phyloP scores from a whole-genome alignment of 2,888 invertebrate genomes.

The Adela reaumurella region DNA sequence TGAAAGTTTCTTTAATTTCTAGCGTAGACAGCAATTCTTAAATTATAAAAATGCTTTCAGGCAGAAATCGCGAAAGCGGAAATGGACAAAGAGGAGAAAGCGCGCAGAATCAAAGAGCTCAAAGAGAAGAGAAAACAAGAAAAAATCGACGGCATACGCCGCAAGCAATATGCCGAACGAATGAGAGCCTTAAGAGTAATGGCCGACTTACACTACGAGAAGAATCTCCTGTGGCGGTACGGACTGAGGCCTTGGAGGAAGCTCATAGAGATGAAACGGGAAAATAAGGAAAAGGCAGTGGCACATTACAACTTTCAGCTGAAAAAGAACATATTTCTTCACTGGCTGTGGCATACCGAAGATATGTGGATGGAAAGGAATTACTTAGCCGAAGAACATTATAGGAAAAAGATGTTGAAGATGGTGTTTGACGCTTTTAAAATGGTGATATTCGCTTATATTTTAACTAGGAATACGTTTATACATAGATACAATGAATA shows the following conservation, averaged over 20 bases:
- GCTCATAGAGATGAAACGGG: slow-evolving; percentile 29
- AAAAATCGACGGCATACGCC: slow-evolving; percentile 58
- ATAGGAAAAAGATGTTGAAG: slow-evolving; percentile 41
- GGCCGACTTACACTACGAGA: slow-evolving; percentile 50
- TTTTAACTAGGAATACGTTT: too few species aligned
- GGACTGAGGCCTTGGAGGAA: slow-evolving; percentile 32
- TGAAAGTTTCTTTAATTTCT: too few species aligned
- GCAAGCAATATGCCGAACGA: slow-evolving; percentile 49
- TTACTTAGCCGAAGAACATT: slow-evolving; percentile 54
- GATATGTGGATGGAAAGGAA: slow-evolving; percentile 49
- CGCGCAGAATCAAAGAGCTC: slow-evolving; percentile 55
- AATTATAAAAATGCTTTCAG: too few species aligned
- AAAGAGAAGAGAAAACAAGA: slow-evolving; percentile 59
- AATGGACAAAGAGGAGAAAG: slow-evolving; percentile 61
- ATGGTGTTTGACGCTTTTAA: slow-evolving; percentile 45
- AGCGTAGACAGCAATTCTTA: too few species aligned
- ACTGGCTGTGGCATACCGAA: slow-evolving; percentile 52
- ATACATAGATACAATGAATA: too few species aligned
- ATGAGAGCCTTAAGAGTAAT: slow-evolving; percentile 43
- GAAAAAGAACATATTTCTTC: slow-evolving; percentile 42
- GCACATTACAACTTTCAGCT: slow-evolving; percentile 40
- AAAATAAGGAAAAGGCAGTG: slow-evolving; percentile 42
- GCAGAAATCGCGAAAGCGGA: slow-evolving; percentile 45
- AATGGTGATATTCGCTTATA: too few species aligned
- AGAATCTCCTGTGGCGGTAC: slow-evolving; percentile 31